Conservation (phyloP, 1,140 invertebrate species). For the Anastatus disparis region DNA sequence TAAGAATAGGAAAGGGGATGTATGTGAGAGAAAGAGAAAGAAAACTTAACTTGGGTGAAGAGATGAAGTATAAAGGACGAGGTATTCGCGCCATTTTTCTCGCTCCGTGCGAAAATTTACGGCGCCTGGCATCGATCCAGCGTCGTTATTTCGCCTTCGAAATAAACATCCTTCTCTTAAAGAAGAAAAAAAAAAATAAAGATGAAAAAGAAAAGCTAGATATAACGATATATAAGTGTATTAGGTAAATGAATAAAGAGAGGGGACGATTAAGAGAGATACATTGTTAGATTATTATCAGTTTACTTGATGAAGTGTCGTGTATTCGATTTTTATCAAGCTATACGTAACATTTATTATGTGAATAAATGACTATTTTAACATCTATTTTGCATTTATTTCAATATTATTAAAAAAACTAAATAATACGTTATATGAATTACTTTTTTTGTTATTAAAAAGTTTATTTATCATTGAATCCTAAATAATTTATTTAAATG, state of each 20-base stretch:
- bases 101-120: slow-evolving; percentile 63
- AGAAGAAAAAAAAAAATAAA: too few species aligned
- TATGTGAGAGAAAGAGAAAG: slow-evolving; percentile 21
- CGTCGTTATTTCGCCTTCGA: slow-evolving; percentile 64
- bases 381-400: too few species aligned
- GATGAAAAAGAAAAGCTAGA: background rate
- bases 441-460: too few species aligned
- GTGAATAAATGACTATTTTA: too few species aligned
- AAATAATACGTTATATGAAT: too few species aligned
- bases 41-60: slow-evolving; percentile 33
- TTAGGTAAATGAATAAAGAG: slow-evolving; percentile 34
- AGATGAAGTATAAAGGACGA: slow-evolving; percentile 46
- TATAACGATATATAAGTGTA: slow-evolving; percentile 6
- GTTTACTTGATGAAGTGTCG: background rate
- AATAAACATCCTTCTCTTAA: slow-evolving; percentile 64
- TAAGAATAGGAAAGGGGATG: slow-evolving; percentile 43
- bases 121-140: slow-evolving; percentile 63
- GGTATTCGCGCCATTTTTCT: slow-evolving; percentile 64
- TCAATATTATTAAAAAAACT: too few species aligned
- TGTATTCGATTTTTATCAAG: too few species aligned
- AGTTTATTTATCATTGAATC: too few species aligned
- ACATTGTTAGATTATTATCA: background rate
- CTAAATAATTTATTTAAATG: too few species aligned
- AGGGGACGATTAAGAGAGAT: background rate
- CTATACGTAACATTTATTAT: too few species aligned